Percentiles rank a stretch among this genome's conserved stretches.
Conservation (phyloP, 1,140 invertebrate genomes). For the Drosophila tristis region DNA sequence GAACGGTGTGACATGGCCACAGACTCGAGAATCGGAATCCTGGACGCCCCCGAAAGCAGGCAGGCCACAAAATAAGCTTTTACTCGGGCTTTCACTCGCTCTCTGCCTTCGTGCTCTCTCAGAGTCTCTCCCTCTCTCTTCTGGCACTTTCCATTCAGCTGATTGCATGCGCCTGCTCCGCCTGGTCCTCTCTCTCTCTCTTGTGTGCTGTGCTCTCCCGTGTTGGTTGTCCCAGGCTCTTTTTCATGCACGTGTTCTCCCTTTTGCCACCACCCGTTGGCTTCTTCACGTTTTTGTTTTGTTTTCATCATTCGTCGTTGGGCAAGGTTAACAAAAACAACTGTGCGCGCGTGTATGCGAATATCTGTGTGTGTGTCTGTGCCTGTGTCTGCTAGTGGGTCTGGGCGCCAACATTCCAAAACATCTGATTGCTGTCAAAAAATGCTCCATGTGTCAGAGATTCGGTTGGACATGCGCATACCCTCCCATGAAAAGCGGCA, state of each 20-base stretch:
- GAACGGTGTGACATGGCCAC: slow-evolving; percentile 63
- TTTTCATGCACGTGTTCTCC: slow-evolving; percentile 30
- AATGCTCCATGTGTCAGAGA: slow-evolving; percentile 36
- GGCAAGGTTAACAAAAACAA: slow-evolving; percentile 77
- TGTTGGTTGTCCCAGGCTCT: slow-evolving; percentile 46
- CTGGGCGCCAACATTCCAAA: slow-evolving; percentile 72
- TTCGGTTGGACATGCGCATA: slow-evolving; percentile 62
- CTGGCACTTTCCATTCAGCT: slow-evolving; percentile 44
- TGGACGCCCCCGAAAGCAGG: slow-evolving; percentile 70
- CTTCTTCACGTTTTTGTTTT: slow-evolving; percentile 71
- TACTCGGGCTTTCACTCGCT: not conserved
- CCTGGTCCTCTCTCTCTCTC: not conserved
- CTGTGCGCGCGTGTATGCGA: slow-evolving; percentile 5
- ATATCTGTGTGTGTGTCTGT: too few relatives aligned
- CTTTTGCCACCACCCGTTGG: slow-evolving; percentile 14
- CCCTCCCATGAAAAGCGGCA: too few relatives aligned
- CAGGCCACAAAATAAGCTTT: slow-evolving; percentile 50
- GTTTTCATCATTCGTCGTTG: slow-evolving; percentile 68
- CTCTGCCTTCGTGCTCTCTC: slow-evolving; percentile 7
- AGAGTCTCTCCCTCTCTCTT: slow-evolving; percentile 28
- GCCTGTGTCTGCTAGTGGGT: slow-evolving; percentile 16
- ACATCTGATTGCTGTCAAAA: slow-evolving; percentile 80
- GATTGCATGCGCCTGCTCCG: slow-evolving; percentile 25
- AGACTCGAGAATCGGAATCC: slow-evolving; percentile 56
- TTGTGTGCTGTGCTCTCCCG: too few relatives aligned